Evolutionary conservation across 2,888 invertebrate species (phyloP).

Genomic region (Standfussiana lucernea): DNA sequence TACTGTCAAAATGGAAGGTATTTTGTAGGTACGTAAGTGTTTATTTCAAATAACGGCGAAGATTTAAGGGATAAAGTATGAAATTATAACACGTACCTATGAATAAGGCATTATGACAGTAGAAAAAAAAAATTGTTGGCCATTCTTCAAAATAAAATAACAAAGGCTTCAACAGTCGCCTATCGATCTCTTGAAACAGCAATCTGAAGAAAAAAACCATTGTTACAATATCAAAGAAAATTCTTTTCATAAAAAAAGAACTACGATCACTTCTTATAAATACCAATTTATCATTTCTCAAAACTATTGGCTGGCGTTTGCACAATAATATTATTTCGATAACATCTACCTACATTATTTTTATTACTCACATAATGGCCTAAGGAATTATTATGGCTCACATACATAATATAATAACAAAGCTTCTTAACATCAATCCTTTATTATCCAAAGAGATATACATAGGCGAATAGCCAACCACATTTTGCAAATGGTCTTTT

Average conservation of each 20-base stretch:
- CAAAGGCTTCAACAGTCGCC: not conserved
- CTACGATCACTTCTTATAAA: not conserved
- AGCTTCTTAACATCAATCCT: not conserved
- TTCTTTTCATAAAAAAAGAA: not conserved
- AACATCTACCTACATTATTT: constrained; percentile 26
- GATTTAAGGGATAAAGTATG: not conserved
- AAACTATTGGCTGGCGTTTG: not conserved
- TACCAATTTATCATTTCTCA: constrained; percentile 26
- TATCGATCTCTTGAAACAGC: constrained; percentile 1
- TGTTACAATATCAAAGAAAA: not conserved
- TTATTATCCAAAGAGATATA: not conserved
- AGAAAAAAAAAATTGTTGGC: not conserved
- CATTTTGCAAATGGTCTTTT: not conserved
- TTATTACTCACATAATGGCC: constrained; percentile 13
- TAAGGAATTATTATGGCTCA: constrained; percentile 9
- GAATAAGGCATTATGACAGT: not conserved
- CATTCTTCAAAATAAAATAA: not conserved
- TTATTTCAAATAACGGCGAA: not conserved
- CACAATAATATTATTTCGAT: constrained; percentile 17
- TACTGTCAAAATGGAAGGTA: too few species aligned
- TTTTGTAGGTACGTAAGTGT: too few species aligned
- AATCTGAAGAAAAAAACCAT: constrained; percentile 14
- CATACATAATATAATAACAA: not conserved
- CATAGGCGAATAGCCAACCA: not conserved
- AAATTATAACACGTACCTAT: not conserved